Conservation (phyloP, 1,140 invertebrate genomes). For the Oreohelix idahoensis region DNA sequence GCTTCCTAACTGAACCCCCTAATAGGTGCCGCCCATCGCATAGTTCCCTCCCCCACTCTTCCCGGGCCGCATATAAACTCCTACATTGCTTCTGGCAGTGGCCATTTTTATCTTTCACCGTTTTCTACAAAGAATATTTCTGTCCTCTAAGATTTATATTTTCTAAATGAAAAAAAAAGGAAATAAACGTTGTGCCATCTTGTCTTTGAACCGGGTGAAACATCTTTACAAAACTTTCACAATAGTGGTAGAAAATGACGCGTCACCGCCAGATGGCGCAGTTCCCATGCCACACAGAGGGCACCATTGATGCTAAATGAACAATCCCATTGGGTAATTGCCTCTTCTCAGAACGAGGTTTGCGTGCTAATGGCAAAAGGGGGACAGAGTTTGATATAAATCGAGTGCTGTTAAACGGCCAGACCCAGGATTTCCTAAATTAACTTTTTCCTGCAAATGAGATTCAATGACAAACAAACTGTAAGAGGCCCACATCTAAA, state of each 20-base stretch:
- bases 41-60: too few species aligned
- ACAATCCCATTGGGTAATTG: constrained; percentile 1
- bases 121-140: too few species aligned
- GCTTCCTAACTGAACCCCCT: too few species aligned
- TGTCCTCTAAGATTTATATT: too few species aligned
- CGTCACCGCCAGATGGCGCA: constrained; percentile 6
- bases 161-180: constrained; percentile 32
- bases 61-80: too few species aligned
- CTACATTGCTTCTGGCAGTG: too few species aligned
- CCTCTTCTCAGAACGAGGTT: background rate
- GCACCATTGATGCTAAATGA: background rate
- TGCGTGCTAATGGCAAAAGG: background rate
- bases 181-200: background rate
- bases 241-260: background rate
- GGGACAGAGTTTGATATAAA: background rate
- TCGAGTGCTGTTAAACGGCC: background rate
- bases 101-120: too few species aligned
- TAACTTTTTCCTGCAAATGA: background rate
- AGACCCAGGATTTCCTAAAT: background rate
- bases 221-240: background rate
- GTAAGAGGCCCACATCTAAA: background rate
- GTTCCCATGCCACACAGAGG: background rate
- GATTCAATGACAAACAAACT: background rate
- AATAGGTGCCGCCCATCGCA: too few species aligned
- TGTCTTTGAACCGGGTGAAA: background rate